phyloP scores from a whole-genome alignment of 37 sponge, comb jelly and placozoan genomes.

The Haliclona indistincta region DNA sequence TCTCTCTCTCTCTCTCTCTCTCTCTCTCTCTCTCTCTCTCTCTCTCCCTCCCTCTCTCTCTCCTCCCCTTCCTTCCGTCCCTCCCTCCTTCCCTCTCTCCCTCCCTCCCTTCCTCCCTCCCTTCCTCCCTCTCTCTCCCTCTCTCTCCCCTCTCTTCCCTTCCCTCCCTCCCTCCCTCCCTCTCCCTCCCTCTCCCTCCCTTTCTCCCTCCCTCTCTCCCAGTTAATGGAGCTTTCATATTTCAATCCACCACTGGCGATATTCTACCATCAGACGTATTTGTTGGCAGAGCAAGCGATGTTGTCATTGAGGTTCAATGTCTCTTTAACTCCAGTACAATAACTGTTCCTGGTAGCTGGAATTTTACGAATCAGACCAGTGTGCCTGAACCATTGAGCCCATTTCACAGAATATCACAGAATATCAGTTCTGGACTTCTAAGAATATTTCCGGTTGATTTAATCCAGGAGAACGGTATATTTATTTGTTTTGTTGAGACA shows the following conservation, averaged over 20 bases:
- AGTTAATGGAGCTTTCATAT: background rate
- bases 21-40: background rate
- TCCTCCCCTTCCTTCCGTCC: background rate
- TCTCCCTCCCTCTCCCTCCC: background rate
- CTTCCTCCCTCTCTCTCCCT: background rate
- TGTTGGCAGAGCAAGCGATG: background rate
- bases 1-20: background rate
- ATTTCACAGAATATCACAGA: no score
- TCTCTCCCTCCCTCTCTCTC: slow-evolving; percentile 12
- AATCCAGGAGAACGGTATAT: no score
- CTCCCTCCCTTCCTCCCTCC: background rate
- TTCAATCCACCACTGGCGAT: background rate
- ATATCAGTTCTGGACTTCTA: no score
- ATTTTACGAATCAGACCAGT: no score
- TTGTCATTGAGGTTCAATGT: slow-evolving; percentile 60
- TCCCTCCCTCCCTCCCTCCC: background rate
- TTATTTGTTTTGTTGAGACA: no score
- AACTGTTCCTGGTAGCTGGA: no score
- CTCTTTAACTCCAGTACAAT: no score
- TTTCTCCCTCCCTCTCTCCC: slow-evolving; percentile 10
- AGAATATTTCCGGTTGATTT: no score
- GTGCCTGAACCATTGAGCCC: no score
- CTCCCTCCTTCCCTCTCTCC: background rate
- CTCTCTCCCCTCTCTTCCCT: background rate
- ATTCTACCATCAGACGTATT: background rate